Evolutionary conservation across 2,888 invertebrate genomes (phyloP).

Genomic region (Habroteleia sp.): DNA sequence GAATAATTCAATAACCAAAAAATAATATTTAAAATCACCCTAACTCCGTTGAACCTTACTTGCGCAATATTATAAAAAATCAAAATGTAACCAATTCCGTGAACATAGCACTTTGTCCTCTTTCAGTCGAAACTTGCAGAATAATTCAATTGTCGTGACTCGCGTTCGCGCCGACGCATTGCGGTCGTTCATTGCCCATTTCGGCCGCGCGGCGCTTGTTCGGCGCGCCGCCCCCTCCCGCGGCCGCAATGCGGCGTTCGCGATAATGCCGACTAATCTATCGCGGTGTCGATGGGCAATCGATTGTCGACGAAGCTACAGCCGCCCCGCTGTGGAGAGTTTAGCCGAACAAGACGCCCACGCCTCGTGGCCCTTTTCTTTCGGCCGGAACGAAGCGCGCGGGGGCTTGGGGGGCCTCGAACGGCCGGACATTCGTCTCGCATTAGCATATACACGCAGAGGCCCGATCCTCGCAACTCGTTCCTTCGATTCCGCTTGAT

Average conservation of each 20-base stretch:
- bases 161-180: no score
- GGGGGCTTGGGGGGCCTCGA: conserved; percentile 33
- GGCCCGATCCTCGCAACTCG: conserved; percentile 43
- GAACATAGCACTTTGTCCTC: no score
- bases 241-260: conserved; percentile 43
- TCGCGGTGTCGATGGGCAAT: conserved; percentile 75
- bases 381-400: conserved; percentile 24
- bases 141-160: no score
- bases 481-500: conserved; percentile 55
- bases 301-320: conserved; percentile 71
- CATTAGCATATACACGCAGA: conserved; percentile 81
- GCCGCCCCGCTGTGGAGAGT: conserved; percentile 75
- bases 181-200: no score
- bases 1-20: no score
- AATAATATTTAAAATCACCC: no score
- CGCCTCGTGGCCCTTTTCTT: conserved; percentile 62
- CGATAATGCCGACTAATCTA: conserved; percentile 75
- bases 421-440: conserved; percentile 79
- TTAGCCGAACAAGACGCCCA: conserved; percentile 77
- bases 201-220: conserved; percentile 42
- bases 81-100: no score
- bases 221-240: conserved; percentile 16
- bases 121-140: no score
- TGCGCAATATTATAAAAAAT: no score
- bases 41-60: no score